Evolutionary conservation across 1,140 invertebrate species (phyloP).

Genomic region (Thaumetopoea pityocampa): DNA sequence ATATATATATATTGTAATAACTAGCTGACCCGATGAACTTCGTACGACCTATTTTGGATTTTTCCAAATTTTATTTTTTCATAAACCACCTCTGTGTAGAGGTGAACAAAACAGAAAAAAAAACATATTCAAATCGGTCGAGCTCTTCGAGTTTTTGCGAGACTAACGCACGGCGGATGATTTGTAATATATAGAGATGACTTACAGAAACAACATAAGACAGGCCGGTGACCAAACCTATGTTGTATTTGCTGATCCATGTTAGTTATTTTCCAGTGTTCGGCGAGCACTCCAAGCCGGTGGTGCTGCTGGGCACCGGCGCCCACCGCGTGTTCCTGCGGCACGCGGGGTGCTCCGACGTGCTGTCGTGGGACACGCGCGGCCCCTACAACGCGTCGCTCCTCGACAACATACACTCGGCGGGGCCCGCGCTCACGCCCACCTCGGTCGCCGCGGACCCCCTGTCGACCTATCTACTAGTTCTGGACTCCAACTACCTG

Average conservation of each 20-base stretch:
- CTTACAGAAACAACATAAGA: too few relatives aligned
- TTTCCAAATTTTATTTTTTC: too few relatives aligned
- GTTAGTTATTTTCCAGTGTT: conserved; percentile 37
- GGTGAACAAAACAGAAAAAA: too few relatives aligned
- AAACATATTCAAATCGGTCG: too few relatives aligned
- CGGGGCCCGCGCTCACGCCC: conserved; percentile 33
- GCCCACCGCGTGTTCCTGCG: conserved; percentile 37
- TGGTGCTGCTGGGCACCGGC: conserved; percentile 34
- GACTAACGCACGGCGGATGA: too few relatives aligned
- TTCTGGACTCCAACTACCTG: conserved; percentile 43
- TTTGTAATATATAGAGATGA: too few relatives aligned
- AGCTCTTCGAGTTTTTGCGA: too few relatives aligned
- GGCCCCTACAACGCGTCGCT: conserved; percentile 28
- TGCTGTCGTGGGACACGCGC: conserved; percentile 37
- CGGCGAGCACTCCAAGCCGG: conserved; percentile 31
- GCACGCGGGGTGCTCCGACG: conserved; percentile 36
- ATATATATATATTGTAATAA: too few relatives aligned
- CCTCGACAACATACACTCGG: conserved; percentile 35
- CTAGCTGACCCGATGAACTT: too few relatives aligned
- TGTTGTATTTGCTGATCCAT: conserved; percentile 8
- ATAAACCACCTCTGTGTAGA: too few relatives aligned
- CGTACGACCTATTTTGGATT: too few relatives aligned
- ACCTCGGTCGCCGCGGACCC: conserved; percentile 33
- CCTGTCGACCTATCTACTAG: conserved; percentile 26
- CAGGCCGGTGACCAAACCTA: too few relatives aligned